phyloP scores from a whole-genome alignment of 2,797 vertebrate species.

The Malacoraja senta region DNA sequence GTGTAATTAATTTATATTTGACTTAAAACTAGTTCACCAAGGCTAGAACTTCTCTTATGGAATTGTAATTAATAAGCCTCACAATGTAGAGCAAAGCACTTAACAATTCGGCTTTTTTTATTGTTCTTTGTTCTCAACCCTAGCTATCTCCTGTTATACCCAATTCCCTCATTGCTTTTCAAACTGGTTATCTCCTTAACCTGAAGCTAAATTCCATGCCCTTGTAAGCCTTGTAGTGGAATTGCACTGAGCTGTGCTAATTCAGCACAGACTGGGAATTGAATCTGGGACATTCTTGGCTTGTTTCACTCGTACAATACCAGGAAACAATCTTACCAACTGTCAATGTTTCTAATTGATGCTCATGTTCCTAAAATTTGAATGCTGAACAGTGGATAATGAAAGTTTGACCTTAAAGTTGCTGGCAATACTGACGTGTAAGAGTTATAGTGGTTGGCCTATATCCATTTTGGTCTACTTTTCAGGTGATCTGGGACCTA shows the following conservation, averaged over 20 bases:
- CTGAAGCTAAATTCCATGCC: neutral
- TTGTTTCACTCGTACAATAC: neutral
- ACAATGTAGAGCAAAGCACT: neutral
- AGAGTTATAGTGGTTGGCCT: neutral
- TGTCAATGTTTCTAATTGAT: neutral
- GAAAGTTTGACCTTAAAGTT: neutral
- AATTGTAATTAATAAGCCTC: neutral
- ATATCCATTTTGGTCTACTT: neutral
- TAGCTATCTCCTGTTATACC: neutral
- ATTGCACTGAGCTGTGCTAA: neutral
- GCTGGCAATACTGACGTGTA: neutral
- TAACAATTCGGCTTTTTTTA: neutral
- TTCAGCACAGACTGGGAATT: neutral
- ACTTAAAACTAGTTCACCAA: neutral
- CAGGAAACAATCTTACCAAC: neutral
- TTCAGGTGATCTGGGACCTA: neutral
- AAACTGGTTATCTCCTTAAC: neutral
- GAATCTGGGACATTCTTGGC: neutral
- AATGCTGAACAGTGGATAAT: neutral
- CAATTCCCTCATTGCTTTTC: neutral
- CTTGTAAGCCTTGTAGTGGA: neutral
- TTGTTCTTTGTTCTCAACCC: neutral
- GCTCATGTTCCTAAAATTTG: neutral
- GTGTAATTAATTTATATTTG: neutral
- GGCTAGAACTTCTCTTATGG: neutral